A percentile compares a stretch with the other conserved stretches of the same genome.
Conservation (phyloP, 1,140 invertebrate species). For the Drosophila busckii region DNA sequence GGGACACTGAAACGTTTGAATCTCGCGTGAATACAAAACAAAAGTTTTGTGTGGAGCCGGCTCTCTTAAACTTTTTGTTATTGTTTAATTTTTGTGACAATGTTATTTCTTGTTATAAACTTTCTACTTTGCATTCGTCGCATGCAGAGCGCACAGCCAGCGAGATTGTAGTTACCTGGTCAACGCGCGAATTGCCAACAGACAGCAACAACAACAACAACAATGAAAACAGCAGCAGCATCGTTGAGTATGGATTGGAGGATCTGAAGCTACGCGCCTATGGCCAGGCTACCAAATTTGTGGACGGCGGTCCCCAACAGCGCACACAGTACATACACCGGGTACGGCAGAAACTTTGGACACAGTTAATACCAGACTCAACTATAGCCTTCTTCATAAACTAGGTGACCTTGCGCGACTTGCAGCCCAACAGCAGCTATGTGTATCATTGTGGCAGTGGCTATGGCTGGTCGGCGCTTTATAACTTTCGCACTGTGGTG, state of each 20-base stretch:
- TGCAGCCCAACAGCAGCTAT: slow-evolving; percentile 83
- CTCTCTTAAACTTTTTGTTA: slow-evolving; percentile 33
- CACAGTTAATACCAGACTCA: background rate
- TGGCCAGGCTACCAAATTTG: slow-evolving; percentile 85
- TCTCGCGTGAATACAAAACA: background rate
- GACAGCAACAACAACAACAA: slow-evolving; percentile 86
- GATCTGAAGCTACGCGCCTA: slow-evolving; percentile 80
- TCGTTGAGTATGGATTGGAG: slow-evolving; percentile 80
- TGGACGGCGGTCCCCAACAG: slow-evolving; percentile 87
- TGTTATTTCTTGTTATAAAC: slow-evolving; percentile 38
- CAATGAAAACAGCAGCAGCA: slow-evolving; percentile 84
- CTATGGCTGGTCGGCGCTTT: slow-evolving; percentile 89
- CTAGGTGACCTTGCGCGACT: slow-evolving; percentile 81
- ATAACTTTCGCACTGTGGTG: slow-evolving; percentile 85
- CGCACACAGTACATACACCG: slow-evolving; percentile 90
- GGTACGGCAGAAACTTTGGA: no score
- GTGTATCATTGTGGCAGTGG: slow-evolving; percentile 92
- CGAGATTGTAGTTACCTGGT: slow-evolving; percentile 94
- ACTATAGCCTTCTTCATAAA: slow-evolving; percentile 1
- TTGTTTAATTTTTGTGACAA: no score
- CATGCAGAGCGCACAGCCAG: slow-evolving; percentile 62
- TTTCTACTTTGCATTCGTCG: slow-evolving; percentile 4
- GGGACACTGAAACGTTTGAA: no score
- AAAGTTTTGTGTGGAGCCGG: background rate
- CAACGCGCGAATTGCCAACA: slow-evolving; percentile 86